phyloP scores from a whole-genome alignment of 2,113 vertebrate species.

The Perognathus longimembris region DNA sequence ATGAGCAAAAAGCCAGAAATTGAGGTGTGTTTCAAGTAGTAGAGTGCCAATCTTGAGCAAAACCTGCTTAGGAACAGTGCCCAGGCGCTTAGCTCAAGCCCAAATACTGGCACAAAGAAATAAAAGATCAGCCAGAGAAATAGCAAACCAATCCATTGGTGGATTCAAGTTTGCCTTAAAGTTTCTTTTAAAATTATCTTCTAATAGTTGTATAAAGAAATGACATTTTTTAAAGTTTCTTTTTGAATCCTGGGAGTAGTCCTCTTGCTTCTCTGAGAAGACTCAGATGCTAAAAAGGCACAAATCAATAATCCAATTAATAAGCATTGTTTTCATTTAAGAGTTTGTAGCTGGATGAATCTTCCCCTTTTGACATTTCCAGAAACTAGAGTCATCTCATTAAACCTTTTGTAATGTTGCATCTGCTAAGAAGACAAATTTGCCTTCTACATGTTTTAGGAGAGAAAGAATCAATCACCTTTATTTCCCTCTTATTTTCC shows the following conservation, averaged over 20 bases:
- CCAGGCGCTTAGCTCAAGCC: too few relatives aligned
- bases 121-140: not conserved
- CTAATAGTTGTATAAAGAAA: too few relatives aligned
- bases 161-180: not conserved
- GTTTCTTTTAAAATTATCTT: not conserved
- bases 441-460: not conserved
- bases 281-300: not conserved
- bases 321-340: constrained; percentile 53
- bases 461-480: constrained; percentile 46
- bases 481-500: not conserved
- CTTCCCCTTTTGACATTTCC: constrained; percentile 35
- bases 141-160: not conserved
- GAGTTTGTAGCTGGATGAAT: not conserved
- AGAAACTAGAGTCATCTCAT: constrained; percentile 7
- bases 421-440: constrained; percentile 33
- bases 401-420: constrained; percentile 34
- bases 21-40: too few relatives aligned
- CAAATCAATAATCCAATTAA: constrained; percentile 59
- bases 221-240: too few relatives aligned
- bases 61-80: too few relatives aligned
- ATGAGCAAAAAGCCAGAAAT: too few relatives aligned
- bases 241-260: not conserved
- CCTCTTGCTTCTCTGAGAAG: not conserved
- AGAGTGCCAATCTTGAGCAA: too few relatives aligned
- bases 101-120: not conserved